Base-by-base conservation (phyloP, 2,888 invertebrate species). In the Helleia helle region DNA sequence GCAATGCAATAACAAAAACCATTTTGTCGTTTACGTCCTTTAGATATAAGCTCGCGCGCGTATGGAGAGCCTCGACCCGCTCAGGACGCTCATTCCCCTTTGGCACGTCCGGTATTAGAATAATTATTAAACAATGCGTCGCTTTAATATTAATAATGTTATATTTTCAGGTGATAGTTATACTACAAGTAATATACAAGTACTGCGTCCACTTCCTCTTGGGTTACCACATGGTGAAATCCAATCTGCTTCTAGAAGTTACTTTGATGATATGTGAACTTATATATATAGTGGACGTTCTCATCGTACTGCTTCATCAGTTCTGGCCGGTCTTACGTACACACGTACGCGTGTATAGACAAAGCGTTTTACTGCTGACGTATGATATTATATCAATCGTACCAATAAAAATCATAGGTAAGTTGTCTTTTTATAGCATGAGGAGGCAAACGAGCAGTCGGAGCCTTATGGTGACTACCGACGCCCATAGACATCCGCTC, bases 281-380 rank as follows among this genome's bases (percentile, higher is more conserved):
- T 1, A n/a, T 71, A 1, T 81, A 56, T 41, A 13, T 50, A 0
- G 3, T 57, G 2, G 80, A 83, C 43, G 59, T 79, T 1, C 3
- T 65, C 0, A 39, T 74, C 2, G 62, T 68, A 13, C 30, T 72
- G 1, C 44, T 79, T 3, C 81, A 83, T 18, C 24, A 49, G 0
- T 69, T 57, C 38, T 83, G 81, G 83, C 63, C 75, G 0, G 36
- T 65, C 2, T 62, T 76, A 2, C 58, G 79, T 1, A 15, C 67
- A 3, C 59, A 81, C 36, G 62, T 72, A 40, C 61, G 74, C 36
- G 65, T 71, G 0, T 65, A 65, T 18, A 62, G 70, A 46, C 59
- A 74, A 39, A 68, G 55, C 39, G 9, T 40, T 1, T 9, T 64
- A 0, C 50, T 64, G 11, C 46, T 79, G 2, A 5, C 44, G 0